Evolutionary conservation across 2,888 invertebrate species (phyloP).

Genomic region (Napeogenes sylphis): DNA sequence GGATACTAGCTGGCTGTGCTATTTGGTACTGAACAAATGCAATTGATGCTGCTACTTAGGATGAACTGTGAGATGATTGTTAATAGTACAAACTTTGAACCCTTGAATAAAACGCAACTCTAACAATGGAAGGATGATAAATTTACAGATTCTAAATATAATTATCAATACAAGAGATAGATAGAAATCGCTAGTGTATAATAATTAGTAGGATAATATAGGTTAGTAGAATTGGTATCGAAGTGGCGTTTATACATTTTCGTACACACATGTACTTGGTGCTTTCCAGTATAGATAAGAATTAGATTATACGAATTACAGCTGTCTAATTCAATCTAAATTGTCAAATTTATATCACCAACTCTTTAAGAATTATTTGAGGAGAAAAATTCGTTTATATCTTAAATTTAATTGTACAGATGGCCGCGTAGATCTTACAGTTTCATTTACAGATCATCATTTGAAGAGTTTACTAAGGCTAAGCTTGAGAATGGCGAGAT

Average conservation of each 20-base stretch:
- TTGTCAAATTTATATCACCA: slow-evolving; percentile 50
- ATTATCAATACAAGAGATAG: slow-evolving; percentile 53
- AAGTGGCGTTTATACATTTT: slow-evolving; percentile 44
- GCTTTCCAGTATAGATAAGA: slow-evolving; percentile 48
- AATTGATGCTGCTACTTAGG: slow-evolving; percentile 64
- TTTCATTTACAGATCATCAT: slow-evolving; percentile 30
- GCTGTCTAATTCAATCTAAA: slow-evolving; percentile 43
- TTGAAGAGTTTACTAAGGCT: no score
- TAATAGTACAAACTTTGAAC: slow-evolving; percentile 33
- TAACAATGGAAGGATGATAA: slow-evolving; percentile 65
- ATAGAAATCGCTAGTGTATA: slow-evolving; percentile 71
- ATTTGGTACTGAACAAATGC: slow-evolving; percentile 74
- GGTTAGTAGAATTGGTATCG: slow-evolving; percentile 39
- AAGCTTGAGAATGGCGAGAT: neutral
- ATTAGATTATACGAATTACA: slow-evolving; percentile 42
- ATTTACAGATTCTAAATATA: slow-evolving; percentile 67
- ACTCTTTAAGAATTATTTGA: slow-evolving; percentile 46
- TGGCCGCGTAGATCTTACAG: slow-evolving; percentile 61
- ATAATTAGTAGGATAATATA: slow-evolving; percentile 52
- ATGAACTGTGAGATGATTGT: slow-evolving; percentile 39
- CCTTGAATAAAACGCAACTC: slow-evolving; percentile 29
- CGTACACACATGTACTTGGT: slow-evolving; percentile 59
- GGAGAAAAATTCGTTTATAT: slow-evolving; percentile 50
- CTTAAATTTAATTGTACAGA: slow-evolving; percentile 54
- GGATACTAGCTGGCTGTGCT: slow-evolving; percentile 64